Conservation (phyloP, 2,113 vertebrate genomes). For the Rhadina sibilatrix region DNA sequence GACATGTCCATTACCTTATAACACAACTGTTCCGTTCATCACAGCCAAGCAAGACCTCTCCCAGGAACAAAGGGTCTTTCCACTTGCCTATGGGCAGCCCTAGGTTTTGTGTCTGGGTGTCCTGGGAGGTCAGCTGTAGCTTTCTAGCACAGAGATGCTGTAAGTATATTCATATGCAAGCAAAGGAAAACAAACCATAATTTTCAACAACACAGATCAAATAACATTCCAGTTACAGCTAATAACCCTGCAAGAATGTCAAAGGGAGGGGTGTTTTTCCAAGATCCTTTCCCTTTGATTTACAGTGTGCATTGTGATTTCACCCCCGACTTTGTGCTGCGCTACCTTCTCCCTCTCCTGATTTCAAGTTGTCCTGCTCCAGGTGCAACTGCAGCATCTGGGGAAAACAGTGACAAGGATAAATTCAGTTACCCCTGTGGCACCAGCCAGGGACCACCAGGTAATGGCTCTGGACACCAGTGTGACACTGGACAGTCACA, state of each 20-base stretch:
- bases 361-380: neutral
- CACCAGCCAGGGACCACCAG: neutral
- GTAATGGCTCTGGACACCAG: neutral
- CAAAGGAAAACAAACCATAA: conserved; percentile 53
- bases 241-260: conserved; percentile 61
- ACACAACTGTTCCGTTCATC: neutral
- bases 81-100: neutral
- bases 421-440: neutral
- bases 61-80: conserved; percentile 29
- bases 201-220: conserved; percentile 63
- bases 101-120: neutral
- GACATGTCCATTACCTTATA: rapidly evolving
- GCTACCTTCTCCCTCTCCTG: neutral
- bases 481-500: neutral
- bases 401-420: neutral
- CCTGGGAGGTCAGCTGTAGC: neutral
- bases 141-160: neutral
- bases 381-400: neutral
- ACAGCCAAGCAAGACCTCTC: neutral
- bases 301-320: neutral
- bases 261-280: neutral
- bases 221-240: conserved; percentile 65
- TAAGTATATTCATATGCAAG: neutral
- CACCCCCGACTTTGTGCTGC: neutral
- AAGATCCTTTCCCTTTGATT: neutral